Evolutionary conservation across 2,888 invertebrate species (phyloP), one percentile per base, ranked within the genome.

Genomic region (Oligia fasciuncula): DNA sequence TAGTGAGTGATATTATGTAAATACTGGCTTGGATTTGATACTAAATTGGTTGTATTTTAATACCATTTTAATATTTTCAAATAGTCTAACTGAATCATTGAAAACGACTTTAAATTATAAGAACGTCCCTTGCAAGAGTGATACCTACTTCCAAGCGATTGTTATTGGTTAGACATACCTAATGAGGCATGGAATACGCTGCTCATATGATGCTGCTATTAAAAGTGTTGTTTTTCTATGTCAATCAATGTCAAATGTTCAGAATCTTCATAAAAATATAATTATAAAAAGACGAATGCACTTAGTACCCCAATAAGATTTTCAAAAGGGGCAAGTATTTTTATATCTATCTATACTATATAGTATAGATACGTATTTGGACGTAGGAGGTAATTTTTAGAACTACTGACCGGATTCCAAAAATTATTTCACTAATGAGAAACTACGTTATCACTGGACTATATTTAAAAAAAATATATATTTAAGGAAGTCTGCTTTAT

Each of bases 1-100:
- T 19, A 40, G 19, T 60, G 5, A 29, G 49, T 68, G 40, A 68
- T 69, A 54, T 71, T 76, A 57, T 13, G 14, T n/a, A 11, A 76
- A 70, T n/a, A 81, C 14, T n/a, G 57, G 17, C 6, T n/a, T 8
- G 2, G 29, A 0, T 69, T 69, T 76, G 5, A 19, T 29, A 5
- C 19, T n/a, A 8, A 35, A 69, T 8, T 49, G 17, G 17, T 60
- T 40, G 40, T n/a, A 40, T 63, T 49, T 63, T 79, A 29, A 17
- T 40, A 57, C 8, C 9, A 46, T 54, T 62, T 66, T 6, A 40
- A 1, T 9, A 13, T 17, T 51, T 29, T 2, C 14, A 19, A 65
- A 23, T 77, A 17, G 19, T 51, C 0, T 74, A 11, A 17, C 3
- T 49, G 1, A 29, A 29, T 40, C 35, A 67, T 14, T 14, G 35